Base-by-base conservation (phyloP, 2,888 invertebrate genomes). In the Imbricaverruca yamaguchii region DNA sequence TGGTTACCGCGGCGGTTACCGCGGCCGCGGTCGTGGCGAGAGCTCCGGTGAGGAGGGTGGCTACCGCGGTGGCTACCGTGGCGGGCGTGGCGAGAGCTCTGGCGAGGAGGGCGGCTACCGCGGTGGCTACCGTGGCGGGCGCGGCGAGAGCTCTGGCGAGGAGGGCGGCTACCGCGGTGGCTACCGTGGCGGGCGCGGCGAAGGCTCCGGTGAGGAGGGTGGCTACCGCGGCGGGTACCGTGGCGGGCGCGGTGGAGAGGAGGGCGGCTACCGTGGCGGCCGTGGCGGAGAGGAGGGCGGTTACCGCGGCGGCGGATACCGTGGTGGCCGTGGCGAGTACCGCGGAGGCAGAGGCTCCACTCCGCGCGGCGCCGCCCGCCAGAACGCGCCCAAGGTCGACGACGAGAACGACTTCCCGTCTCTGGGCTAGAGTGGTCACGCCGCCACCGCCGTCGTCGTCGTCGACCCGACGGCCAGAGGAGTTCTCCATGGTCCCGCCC, bases 331-430 rank as follows among this genome's bases (percentile, higher is more conserved):
- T 69, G 80, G 82, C 21, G 82, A 82, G 61, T 80, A 81, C 55
- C 82, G 84, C 55, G 84, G 83, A 21, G 84, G 84, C 74, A 82
- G 81, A 69, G 84, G 81, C 25, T 82, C 80, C 61, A 74, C 79
- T 78, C 69, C 79, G 53, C 81, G 81, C 81, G 78, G 67, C 81
- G 78, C 7, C 12, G 61, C 74, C 55, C 81, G 13, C 83, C 87
- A 87, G 84, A 85, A 87, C 83, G 87, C 88, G 82, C 95, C 96
- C 39, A 95, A 96, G 89, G 95, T 97, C 84, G 96, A 96, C 87
- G 96, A 97, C 89, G 96, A 95, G 90, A 93, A 93, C 88, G 96
- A 96, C 89, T 97, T 97, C 89, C 97, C 97, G 85, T 94, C 95
- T 87, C 91, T 97, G 88, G 94, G 94, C 88, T 94, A 93, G 65